Percentiles rank a stretch among this genome's conserved stretches.
phyloP scores from a whole-genome alignment of 2,888 invertebrate genomes.

The Microctonus brassicae region DNA sequence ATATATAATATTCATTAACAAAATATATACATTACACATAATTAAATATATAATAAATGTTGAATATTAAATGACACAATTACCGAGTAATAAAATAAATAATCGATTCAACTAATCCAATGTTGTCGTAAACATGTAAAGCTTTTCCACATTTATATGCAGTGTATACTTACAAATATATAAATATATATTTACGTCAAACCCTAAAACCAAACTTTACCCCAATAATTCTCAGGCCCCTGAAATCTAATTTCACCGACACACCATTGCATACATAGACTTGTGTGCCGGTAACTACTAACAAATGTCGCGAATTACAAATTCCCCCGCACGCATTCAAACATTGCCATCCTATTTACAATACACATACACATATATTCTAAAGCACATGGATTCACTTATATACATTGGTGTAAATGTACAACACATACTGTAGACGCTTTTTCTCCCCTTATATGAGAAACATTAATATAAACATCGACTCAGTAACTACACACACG shows the following conservation, averaged over 20 bases:
- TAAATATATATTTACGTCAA: neutral
- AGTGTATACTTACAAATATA: neutral
- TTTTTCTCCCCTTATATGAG: constrained; percentile 35
- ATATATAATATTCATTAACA: too few relatives aligned
- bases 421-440: neutral
- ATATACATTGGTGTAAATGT: constrained; percentile 33
- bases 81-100: neutral
- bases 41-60: neutral
- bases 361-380: constrained; percentile 14
- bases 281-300: constrained; percentile 51
- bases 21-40: neutral
- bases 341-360: constrained; percentile 33
- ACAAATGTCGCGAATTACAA: constrained; percentile 62
- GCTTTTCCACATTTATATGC: constrained; percentile 11
- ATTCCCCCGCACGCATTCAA: constrained; percentile 51
- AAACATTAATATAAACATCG: constrained; percentile 52
- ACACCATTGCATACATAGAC: constrained; percentile 35
- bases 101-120: constrained; percentile 18
- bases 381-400: constrained; percentile 10
- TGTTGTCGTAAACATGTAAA: constrained; percentile 35
- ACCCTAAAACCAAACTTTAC: constrained; percentile 47
- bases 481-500: constrained; percentile 45
- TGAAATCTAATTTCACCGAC: constrained; percentile 56
- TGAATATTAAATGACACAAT: neutral
- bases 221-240: constrained; percentile 53